Conservation (phyloP, 2,888 invertebrate genomes). For the Eurytoma adleriae region DNA sequence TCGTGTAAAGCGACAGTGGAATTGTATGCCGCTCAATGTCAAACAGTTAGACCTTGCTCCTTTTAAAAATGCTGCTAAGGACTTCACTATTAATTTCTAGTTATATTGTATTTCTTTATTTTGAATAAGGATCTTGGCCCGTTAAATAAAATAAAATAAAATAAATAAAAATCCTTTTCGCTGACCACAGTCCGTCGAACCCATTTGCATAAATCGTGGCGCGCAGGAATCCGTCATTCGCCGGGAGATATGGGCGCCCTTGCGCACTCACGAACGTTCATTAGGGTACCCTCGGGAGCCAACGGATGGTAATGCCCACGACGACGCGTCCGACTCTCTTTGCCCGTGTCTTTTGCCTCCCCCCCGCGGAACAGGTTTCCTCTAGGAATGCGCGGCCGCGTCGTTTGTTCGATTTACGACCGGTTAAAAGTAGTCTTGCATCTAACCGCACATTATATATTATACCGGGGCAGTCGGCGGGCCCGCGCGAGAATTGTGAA, state of each 20-base stretch:
- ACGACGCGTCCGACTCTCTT: conserved; percentile 1
- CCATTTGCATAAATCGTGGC: conserved; percentile 54
- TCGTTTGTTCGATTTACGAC: conserved; percentile 68
- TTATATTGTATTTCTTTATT: no score
- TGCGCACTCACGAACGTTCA: conserved; percentile 22
- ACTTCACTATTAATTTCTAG: no score
- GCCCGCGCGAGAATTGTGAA: conserved; percentile 47
- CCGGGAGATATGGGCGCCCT: background rate
- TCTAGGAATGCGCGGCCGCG: conserved; percentile 64
- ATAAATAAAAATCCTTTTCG: no score
- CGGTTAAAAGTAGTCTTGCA: conserved; percentile 64
- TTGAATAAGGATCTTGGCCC: no score
- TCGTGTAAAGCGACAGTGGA: no score
- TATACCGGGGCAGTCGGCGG: conserved; percentile 52
- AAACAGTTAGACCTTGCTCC: no score
- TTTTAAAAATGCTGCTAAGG: no score
- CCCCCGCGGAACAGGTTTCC: conserved; percentile 66
- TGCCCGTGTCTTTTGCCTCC: conserved; percentile 58
- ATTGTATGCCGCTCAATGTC: no score
- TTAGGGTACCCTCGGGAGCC: conserved; percentile 33
- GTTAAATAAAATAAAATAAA: no score
- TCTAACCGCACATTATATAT: conserved; percentile 65
- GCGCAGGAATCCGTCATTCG: conserved; percentile 45
- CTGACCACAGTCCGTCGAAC: no score
- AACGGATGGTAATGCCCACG: conserved; percentile 6